Evolutionary conservation across 2,888 invertebrate species (phyloP).

Genomic region (Gastracanthus pulcherrimus): DNA sequence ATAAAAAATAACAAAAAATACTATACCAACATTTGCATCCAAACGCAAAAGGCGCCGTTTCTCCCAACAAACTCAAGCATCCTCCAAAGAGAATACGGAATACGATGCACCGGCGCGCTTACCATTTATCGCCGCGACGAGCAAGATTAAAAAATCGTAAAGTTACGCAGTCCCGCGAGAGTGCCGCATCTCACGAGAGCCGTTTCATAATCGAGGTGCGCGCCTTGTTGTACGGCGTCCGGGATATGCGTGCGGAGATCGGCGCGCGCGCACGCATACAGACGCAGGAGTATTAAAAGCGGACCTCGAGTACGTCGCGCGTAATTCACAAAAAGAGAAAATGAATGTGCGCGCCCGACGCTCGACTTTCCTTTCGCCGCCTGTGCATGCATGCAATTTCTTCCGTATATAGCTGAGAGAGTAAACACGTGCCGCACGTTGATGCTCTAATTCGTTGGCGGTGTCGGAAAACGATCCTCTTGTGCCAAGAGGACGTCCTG

Average conservation of each 20-base stretch:
- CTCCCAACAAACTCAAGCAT: too few relatives aligned
- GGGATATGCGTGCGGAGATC: neutral
- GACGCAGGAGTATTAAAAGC: too few relatives aligned
- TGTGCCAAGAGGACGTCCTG: too few relatives aligned
- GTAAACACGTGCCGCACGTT: neutral
- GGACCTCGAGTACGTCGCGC: neutral
- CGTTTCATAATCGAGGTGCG: neutral
- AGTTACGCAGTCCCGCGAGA: neutral
- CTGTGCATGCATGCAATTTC: constrained; percentile 32
- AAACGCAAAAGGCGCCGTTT: too few relatives aligned
- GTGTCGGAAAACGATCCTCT: too few relatives aligned
- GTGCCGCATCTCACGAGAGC: neutral
- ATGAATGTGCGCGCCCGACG: neutral
- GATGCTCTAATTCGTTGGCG: neutral
- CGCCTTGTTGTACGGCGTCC: neutral
- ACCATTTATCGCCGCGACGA: too few relatives aligned
- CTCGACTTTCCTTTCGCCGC: constrained; percentile 48
- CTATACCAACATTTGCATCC: too few relatives aligned
- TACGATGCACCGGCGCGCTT: too few relatives aligned
- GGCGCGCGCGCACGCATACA: neutral
- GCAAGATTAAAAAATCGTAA: too few relatives aligned
- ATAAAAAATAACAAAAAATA: too few relatives aligned
- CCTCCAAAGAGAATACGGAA: too few relatives aligned
- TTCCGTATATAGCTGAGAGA: too few relatives aligned
- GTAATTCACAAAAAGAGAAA: constrained; percentile 41